Base-by-base conservation (phyloP, 2,888 invertebrate genomes). In the Melinopterus prodromus region DNA sequence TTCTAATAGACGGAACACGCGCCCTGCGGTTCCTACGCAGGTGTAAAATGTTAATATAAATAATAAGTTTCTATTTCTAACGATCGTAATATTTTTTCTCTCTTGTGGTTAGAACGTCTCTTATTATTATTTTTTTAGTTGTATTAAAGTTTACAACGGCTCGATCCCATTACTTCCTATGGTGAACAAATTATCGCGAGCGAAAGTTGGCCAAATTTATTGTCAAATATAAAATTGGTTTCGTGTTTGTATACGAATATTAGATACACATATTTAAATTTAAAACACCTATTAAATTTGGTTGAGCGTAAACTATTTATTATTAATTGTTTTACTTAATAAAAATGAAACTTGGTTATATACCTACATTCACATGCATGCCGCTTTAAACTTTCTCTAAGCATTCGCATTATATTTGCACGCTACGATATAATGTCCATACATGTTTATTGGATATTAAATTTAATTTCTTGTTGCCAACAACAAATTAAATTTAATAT, bases 51-150 rank as follows among this genome's bases (percentile, higher is more conserved):
- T 53, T 53, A 53, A 53, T 53, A 53, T 53, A 9, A 53, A 12
- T 53, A 53, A 53, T 53, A 53, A 53, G 53, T 53, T 53, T 53
- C 53, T 53, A 53, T 53, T 53, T 53, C 53, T 53, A 53, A 53
- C 53, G 53, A 53, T 53, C 53, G 53, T 53, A 26, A 26, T 26
- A 53, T 53, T 53, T 53, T 53, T 53, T 53, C 53, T 53, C 53
- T 53, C 53, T 12, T 53, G 53, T 12, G 53, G 53, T 53, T 53
- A 53, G 1, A 26, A 3, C 26, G 26, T 26, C 26, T 26, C 26
- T 53, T 53, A 53, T 53, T 53, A 53, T 53, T 53, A 53, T 53
- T 53, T 53, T 53, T 53, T 53, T 26, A 26, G 53, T 53, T 53
- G 53, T 9, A 53, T 9, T 53, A 53, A 53, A 53, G 53, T 53